phyloP scores from a whole-genome alignment of 2,797 vertebrate genomes.

The Ispidina lecontei region DNA sequence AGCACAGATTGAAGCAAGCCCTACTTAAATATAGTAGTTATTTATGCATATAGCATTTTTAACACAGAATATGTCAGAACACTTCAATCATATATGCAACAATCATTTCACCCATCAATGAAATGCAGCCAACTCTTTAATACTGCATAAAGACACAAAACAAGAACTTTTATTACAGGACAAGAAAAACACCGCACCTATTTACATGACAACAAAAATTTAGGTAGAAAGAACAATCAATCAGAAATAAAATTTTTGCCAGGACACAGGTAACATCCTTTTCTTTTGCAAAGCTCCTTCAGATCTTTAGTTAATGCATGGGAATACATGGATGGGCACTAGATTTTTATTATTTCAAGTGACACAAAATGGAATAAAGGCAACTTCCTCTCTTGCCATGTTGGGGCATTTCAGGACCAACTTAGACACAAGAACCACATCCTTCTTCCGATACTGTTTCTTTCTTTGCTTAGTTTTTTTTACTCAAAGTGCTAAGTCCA shows the following conservation, averaged over 20 bases:
- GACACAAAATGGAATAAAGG: not conserved
- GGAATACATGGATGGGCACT: not conserved
- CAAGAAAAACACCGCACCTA: not conserved
- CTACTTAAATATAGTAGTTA: not conserved
- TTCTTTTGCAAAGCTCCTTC: constrained; percentile 30
- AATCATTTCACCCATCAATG: not conserved
- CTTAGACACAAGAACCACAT: not conserved
- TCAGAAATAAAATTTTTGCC: constrained; percentile 24
- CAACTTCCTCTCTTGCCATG: not conserved
- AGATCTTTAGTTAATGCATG: not conserved
- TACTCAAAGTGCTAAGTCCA: not conserved
- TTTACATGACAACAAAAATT: not conserved
- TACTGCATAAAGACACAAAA: not conserved
- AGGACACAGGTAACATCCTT: constrained; percentile 70
- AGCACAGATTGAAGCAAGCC: not conserved
- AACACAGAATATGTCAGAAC: not conserved
- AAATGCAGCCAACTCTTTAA: constrained; percentile 24
- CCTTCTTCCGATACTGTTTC: not conserved
- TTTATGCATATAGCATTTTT: not conserved
- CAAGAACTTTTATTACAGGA: constrained; percentile 1
- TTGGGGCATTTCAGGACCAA: not conserved
- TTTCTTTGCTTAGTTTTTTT: not conserved
- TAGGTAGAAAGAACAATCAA: not conserved
- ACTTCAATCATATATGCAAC: not conserved
- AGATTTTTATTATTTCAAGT: not conserved